phyloP scores from a whole-genome alignment of 2,888 invertebrate genomes.

The Conistra vaccinii region DNA sequence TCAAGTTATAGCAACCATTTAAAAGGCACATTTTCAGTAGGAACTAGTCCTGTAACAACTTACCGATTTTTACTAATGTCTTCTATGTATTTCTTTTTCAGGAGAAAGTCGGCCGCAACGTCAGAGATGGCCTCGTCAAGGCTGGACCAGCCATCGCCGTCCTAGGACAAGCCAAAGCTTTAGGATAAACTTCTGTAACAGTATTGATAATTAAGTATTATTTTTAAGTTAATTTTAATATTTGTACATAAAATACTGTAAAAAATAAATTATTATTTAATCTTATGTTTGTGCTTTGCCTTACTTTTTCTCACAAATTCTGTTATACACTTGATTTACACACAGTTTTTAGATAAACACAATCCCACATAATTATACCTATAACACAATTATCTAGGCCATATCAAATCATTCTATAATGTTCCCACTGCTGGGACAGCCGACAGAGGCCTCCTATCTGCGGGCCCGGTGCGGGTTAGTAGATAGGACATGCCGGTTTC shows the following conservation, averaged over 20 bases:
- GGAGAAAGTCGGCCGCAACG: slow-evolving; percentile 78
- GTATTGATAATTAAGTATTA: not conserved
- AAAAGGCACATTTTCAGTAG: not conserved
- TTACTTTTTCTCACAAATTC: not conserved
- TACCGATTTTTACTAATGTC: not conserved
- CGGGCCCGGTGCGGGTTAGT: too few species aligned
- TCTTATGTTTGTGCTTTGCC: too few species aligned
- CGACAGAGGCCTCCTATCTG: too few species aligned
- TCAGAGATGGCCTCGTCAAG: slow-evolving; percentile 80
- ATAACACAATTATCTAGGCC: not conserved
- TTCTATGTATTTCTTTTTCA: slow-evolving; percentile 61
- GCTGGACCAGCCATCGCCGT: slow-evolving; percentile 80
- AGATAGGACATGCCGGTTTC: too few species aligned
- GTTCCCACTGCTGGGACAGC: too few species aligned
- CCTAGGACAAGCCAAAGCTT: slow-evolving; percentile 74
- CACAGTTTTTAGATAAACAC: not conserved
- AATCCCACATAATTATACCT: not conserved
- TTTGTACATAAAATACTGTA: slow-evolving; percentile 23
- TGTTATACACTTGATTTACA: too few species aligned
- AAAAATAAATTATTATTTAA: slow-evolving; percentile 11
- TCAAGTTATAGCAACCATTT: not conserved
- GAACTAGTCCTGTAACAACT: not conserved
- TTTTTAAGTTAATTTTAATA: slow-evolving; percentile 17
- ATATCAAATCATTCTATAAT: too few species aligned
- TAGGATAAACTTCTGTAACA: slow-evolving; percentile 55